Evolutionary conservation across 2,797 vertebrate species (phyloP).

Genomic region (Potorous gilbertii): DNA sequence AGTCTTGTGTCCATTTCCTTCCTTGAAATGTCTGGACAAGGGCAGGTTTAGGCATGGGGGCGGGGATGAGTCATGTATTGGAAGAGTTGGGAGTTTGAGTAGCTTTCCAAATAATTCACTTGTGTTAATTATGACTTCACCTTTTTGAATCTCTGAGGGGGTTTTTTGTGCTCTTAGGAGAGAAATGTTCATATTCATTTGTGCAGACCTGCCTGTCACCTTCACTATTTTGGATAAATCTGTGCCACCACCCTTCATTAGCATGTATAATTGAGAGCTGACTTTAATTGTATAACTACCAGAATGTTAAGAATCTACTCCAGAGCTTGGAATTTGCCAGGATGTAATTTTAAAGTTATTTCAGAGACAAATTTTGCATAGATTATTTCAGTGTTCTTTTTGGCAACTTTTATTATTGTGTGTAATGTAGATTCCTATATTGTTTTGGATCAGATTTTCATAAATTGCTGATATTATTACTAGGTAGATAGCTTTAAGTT

Average conservation of each 20-base stretch:
- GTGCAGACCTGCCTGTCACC: slow-evolving; percentile 29
- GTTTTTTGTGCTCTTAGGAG: slow-evolving; percentile 1
- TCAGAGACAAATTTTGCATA: slow-evolving; percentile 2
- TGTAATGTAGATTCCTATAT: not conserved
- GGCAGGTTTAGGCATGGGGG: not conserved
- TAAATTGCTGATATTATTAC: slow-evolving; percentile 8
- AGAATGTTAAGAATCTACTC: slow-evolving; percentile 13
- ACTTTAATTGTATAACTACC: slow-evolving; percentile 1
- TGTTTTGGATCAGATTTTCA: not conserved
- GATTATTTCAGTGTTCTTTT: slow-evolving; percentile 32
- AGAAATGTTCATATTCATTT: not conserved
- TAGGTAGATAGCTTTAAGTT: slow-evolving; percentile 21
- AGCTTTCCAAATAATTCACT: not conserved
- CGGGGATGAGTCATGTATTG: not conserved
- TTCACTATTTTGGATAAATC: slow-evolving; percentile 14
- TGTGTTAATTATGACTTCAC: slow-evolving; percentile 30
- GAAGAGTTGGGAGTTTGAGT: not conserved
- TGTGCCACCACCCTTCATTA: slow-evolving; percentile 26
- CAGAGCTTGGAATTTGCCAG: slow-evolving; percentile 36
- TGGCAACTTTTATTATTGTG: slow-evolving; percentile 3
- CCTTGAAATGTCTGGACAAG: not conserved
- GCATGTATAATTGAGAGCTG: not conserved
- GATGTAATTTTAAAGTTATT: slow-evolving; percentile 19
- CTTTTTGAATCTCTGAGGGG: slow-evolving; percentile 24
- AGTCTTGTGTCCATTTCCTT: not conserved